phyloP scores from a whole-genome alignment of 2,113 vertebrate species.

The Tachycineta bicolor region DNA sequence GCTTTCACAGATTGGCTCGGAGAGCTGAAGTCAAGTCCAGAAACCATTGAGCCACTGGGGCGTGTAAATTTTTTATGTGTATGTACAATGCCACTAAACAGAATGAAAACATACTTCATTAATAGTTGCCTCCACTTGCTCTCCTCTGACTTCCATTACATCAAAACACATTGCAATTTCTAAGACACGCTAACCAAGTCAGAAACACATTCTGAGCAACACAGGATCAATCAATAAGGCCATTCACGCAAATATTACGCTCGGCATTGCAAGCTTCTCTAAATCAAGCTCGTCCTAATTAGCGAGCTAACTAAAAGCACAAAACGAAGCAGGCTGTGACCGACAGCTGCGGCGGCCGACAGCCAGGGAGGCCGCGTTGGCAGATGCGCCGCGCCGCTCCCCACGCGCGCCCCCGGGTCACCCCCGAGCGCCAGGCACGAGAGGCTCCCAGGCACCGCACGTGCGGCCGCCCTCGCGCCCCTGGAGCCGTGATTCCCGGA shows the following conservation, averaged over 20 bases:
- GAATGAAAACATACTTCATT: neutral
- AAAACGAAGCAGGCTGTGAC: neutral
- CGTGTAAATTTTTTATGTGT: neutral
- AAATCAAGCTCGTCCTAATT: conserved; percentile 9
- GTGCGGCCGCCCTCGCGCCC: neutral
- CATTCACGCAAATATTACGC: conserved; percentile 29
- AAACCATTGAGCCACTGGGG: neutral
- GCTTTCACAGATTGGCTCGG: neutral
- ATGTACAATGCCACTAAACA: neutral
- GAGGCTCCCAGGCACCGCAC: accelerated
- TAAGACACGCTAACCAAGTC: neutral
- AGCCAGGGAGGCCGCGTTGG: neutral
- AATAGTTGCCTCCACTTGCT: neutral
- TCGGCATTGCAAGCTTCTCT: neutral
- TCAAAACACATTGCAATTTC: neutral
- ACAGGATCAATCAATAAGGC: neutral
- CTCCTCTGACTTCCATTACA: neutral
- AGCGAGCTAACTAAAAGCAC: neutral
- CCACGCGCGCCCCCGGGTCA: too few species aligned
- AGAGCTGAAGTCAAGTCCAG: neutral
- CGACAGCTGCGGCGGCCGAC: neutral
- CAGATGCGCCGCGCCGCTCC: too few species aligned
- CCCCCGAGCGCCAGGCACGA: too few species aligned
- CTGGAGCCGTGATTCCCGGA: neutral
- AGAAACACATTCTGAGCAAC: neutral